Evolutionary conservation across 2,797 vertebrate genomes (phyloP), one percentile per base, ranked within the genome.

Genomic region (Danionella dracula): DNA sequence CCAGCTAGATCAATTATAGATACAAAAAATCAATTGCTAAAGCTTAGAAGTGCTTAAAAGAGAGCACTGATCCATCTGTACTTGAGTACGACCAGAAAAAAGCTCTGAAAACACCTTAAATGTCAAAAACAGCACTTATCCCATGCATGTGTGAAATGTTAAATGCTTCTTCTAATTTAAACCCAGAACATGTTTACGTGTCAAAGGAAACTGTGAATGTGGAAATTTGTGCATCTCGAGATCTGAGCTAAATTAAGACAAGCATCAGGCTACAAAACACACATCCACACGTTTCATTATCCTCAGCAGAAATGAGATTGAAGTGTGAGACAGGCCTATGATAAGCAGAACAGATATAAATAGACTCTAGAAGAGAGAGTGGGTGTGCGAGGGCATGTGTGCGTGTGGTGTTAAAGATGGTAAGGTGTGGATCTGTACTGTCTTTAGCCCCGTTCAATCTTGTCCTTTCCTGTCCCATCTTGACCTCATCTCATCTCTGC

Each of bases 261-360:
- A 50, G 56, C 27, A 23, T 59, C 35, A 35, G 16, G 11, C 37
- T 15, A 9, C 50, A 34, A 29, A 19, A 40, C 37, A 8, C 4
- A 5, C 4, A 48, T 21, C 19, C 1, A 4, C 38, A 64, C 8
- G 15, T 44, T 31, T 64, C 31, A 8, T 66, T 29, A 59, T 66
- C 51, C 46, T 53, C 40, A 23, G 8, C 10, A 40, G 62, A 67
- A 63, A 70, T 58, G 2, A 58, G 55, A 49, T 17, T 57, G 70
- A 61, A 57, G 46, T 53, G 20, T 27, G 45, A 31, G 49, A 58
- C 69, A 51, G 55, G 42, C 41, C 27, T 15, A 27, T 54, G 66
- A 62, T 72, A 69, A 66, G 44, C 38, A 66, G 55, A 50, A 11
- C 15, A 68, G 65, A 75, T 68, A 69, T 69, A 72, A 66, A 66